Evolutionary conservation across 2,888 invertebrate genomes (phyloP), one percentile per base, ranked within the genome.

Genomic region (Drosophila greeni): DNA sequence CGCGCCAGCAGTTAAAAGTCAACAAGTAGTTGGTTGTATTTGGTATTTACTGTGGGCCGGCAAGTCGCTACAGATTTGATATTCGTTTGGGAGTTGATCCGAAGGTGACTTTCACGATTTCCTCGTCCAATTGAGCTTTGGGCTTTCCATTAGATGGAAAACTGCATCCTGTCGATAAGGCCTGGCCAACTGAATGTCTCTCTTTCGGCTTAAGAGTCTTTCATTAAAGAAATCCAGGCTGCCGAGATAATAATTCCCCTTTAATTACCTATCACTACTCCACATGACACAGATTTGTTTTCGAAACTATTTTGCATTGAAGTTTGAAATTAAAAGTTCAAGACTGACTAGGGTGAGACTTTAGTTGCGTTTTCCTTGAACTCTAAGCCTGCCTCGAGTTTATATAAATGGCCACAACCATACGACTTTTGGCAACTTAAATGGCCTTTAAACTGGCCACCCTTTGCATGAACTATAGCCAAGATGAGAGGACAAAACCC

Each of bases 21-120:
- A 18, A 18, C 51, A 36, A 33, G 42, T 40, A 18, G 62, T 55
- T 26, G 31, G 26, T 56, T 43, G 69, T 37, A 33, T 39, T 55
- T 54, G 54, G 39, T 40, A 37, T 54, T 54, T 53, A 36, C 49
- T 40, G 39, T 43, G 49, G 31, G 61, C 61, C 75, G 24, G 48
- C 55, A 47, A 83, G 72, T 74, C 69, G 84, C 49, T 74, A 76
- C 69, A 78, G 70, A 58, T 66, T 40, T 58, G 24, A 49, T 51
- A 48, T 53, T 48, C 31, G 31, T 40, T 20, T 66, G 58, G 61
- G 53, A 47, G 45, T 29, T 49, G 67, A 34, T 40, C 31, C 34
- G 14, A 16, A 34, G 54, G 37, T 52, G 54, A 81, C 84, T 82
- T 82, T 83, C 82, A 78, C 79, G 72, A 68, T 67, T 70, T 66